Percentiles rank a stretch among this genome's conserved stretches.
These are phyloP conservation scores for Proctacanthus coquilletti DNA, from an alignment of 1,140 invertebrate genomes.

Conservation along the genomic window DNA sequence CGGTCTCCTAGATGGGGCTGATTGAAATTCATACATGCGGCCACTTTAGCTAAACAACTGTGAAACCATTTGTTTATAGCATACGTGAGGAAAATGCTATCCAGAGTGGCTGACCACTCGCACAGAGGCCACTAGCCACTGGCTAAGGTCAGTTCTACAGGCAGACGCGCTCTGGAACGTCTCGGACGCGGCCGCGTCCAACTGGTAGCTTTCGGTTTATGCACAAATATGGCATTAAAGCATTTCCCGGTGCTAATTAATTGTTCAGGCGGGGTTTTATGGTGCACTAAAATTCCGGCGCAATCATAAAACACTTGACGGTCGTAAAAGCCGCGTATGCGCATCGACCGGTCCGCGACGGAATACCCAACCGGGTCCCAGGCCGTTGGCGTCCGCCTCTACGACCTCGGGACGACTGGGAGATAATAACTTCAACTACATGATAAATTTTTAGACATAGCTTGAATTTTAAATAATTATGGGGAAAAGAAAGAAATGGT, in stretches of 20 bases:
- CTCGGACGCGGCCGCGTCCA: no score
- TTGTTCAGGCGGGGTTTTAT: background rate
- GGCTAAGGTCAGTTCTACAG: background rate
- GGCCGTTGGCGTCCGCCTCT: no score
- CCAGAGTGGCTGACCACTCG: background rate
- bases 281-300: background rate
- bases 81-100: background rate
- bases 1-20: no score
- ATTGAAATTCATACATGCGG: constrained; percentile 1
- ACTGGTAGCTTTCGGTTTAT: background rate
- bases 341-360: no score
- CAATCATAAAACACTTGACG: background rate
- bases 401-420: no score
- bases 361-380: no score
- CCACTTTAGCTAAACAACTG: background rate
- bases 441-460: background rate
- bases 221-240: background rate
- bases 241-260: background rate
- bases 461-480: background rate
- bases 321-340: background rate
- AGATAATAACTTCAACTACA: background rate
- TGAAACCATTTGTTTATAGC: constrained; percentile 1
- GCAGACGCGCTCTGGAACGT: no score
- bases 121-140: background rate
- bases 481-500: background rate